These are phyloP conservation scores for Lepilemur ruficaudatus DNA, from an alignment of 2,797 vertebrate genomes.

Conservation along the genomic window DNA sequence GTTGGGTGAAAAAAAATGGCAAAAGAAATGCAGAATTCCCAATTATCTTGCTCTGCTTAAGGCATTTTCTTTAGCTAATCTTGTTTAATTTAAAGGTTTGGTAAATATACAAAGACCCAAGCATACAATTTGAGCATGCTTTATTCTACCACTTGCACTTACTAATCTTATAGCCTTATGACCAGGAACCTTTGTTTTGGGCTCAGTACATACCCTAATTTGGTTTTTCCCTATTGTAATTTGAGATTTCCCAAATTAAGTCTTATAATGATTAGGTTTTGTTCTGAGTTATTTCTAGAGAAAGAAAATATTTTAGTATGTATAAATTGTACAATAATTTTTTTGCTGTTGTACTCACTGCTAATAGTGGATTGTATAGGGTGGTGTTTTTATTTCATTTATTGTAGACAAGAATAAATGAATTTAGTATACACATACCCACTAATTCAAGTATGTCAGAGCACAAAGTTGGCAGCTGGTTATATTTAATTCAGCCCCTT, in stretches of 20 bases:
- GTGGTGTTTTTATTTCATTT: constrained; percentile 99
- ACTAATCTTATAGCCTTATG: constrained; percentile 82
- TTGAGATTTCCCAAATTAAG: constrained; percentile 88
- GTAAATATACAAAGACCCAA: constrained; percentile 82
- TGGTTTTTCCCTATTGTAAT: constrained; percentile 87
- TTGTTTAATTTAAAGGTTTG: constrained; percentile 85
- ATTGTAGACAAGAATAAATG: constrained; percentile 94
- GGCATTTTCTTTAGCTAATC: constrained; percentile 81
- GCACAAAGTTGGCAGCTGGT: constrained; percentile 84
- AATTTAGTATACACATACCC: constrained; percentile 85
- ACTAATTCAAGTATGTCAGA: constrained; percentile 85
- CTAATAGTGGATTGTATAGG: constrained; percentile 98
- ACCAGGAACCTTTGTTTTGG: constrained; percentile 84
- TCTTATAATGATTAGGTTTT: constrained; percentile 87
- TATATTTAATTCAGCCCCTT: constrained; percentile 78
- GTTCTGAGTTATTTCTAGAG: constrained; percentile 86
- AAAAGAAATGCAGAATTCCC: constrained; percentile 78
- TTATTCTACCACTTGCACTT: constrained; percentile 87
- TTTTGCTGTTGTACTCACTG: constrained; percentile 97
- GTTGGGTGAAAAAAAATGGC: constrained; percentile 85
- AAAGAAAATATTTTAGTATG: constrained; percentile 93
- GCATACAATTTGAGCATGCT: constrained; percentile 89
- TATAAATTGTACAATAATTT: constrained; percentile 99
- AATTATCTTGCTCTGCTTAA: constrained; percentile 83
- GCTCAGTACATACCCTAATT: constrained; percentile 79